Evolutionary conservation across 2,797 vertebrate species (phyloP).

Genomic region (Gymnothorax reevesii): DNA sequence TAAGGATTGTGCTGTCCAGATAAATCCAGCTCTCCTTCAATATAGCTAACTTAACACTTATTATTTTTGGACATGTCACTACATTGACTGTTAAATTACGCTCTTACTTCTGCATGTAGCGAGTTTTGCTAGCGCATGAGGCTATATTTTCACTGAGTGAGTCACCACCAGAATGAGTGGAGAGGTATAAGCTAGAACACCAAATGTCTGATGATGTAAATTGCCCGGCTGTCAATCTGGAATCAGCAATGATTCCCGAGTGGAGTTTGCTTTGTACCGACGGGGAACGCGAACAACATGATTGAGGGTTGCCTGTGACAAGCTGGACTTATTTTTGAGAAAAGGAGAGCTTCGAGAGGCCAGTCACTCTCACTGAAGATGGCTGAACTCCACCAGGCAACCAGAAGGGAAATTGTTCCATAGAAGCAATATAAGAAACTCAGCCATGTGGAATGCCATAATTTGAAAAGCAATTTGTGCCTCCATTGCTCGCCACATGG

Average conservation of each 20-base stretch:
- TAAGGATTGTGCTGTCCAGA: neutral
- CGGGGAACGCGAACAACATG: conserved; percentile 40
- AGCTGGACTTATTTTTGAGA: neutral
- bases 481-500: neutral
- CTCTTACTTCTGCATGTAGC: neutral
- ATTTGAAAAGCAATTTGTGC: conserved; percentile 18
- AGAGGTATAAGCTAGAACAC: conserved; percentile 17
- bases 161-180: neutral
- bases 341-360: conserved; percentile 4
- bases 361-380: conserved; percentile 53
- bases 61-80: neutral
- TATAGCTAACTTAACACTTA: neutral
- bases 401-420: conserved; percentile 25
- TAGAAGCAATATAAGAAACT: conserved; percentile 40
- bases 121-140: neutral
- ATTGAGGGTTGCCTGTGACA: conserved; percentile 34
- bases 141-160: neutral
- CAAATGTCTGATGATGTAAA: conserved; percentile 40
- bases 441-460: neutral
- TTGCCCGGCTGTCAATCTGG: conserved; percentile 34
- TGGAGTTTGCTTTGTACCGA: conserved; percentile 27
- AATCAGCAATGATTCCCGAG: conserved; percentile 23
- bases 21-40: neutral
- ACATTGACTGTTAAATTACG: neutral
- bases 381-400: conserved; percentile 40